These are phyloP conservation scores for Melanostigma gelatinosum DNA, from an alignment of 2,113 vertebrate genomes.

Conservation along the genomic window DNA sequence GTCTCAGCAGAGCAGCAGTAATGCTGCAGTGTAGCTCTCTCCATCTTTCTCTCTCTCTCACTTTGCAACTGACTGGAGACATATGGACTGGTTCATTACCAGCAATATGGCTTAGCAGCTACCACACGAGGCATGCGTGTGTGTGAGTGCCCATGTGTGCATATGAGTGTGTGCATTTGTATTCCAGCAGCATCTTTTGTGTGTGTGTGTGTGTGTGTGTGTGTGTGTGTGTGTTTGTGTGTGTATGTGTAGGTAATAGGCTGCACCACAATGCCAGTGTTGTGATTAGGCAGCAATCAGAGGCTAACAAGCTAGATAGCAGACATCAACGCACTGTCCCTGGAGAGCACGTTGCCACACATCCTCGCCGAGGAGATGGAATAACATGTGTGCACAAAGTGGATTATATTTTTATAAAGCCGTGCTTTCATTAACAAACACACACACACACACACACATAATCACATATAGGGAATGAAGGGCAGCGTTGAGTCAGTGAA, in stretches of 20 bases:
- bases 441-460: not conserved
- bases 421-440: slow-evolving; percentile 5
- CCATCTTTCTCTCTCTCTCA: slow-evolving; percentile 3
- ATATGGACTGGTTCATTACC: slow-evolving; percentile 75
- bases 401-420: not conserved
- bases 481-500: not conserved
- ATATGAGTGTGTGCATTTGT: slow-evolving; percentile 3
- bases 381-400: slow-evolving; percentile 10
- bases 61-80: slow-evolving; percentile 59
- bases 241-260: slow-evolving; percentile 22
- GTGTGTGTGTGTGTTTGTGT: slow-evolving; percentile 19
- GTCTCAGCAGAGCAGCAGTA: not conserved
- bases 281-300: slow-evolving; percentile 77
- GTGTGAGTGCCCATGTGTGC: not conserved
- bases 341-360: slow-evolving; percentile 32
- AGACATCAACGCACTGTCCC: slow-evolving; percentile 45
- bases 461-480: not conserved
- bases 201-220: too few relatives aligned
- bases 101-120: slow-evolving; percentile 69
- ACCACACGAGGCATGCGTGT: slow-evolving; percentile 48
- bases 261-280: slow-evolving; percentile 49
- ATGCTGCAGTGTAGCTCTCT: slow-evolving; percentile 3
- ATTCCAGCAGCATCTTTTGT: not conserved
- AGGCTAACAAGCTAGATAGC: slow-evolving; percentile 68
- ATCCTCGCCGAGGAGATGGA: slow-evolving; percentile 38